Conservation (phyloP, 2,888 invertebrate genomes). For the Drosophila paramelanica region DNA sequence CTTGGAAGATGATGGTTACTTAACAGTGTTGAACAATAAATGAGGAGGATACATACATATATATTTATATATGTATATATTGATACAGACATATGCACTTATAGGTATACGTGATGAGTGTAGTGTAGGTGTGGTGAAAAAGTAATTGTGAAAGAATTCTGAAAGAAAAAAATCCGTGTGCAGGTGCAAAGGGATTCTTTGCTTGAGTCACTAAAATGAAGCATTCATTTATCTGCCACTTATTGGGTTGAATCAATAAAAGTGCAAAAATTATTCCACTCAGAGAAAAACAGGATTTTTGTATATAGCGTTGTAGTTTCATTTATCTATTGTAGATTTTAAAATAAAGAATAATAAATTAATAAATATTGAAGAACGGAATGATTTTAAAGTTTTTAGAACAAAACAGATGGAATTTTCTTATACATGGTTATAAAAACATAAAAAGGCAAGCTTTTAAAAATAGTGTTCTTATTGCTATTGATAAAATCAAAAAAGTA, state of each 20-base stretch:
- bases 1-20: slow-evolving; percentile 75
- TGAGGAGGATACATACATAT: slow-evolving; percentile 39
- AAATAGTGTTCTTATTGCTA: too few species aligned
- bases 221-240: slow-evolving; percentile 4
- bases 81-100: slow-evolving; percentile 4
- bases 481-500: too few species aligned
- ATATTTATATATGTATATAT: slow-evolving; percentile 3
- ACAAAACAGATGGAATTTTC: too few species aligned
- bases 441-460: too few species aligned
- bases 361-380: too few species aligned
- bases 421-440: too few species aligned
- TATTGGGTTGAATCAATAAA: neutral
- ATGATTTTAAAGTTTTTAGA: too few species aligned
- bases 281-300: neutral
- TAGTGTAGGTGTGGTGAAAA: slow-evolving; percentile 48
- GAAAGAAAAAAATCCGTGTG: slow-evolving; percentile 3
- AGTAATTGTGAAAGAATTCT: slow-evolving; percentile 9
- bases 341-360: too few species aligned
- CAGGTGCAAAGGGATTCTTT: slow-evolving; percentile 42
- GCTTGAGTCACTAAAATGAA: neutral
- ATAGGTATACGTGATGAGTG: slow-evolving; percentile 12
- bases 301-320: too few species aligned
- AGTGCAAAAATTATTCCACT: neutral
- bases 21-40: slow-evolving; percentile 73
- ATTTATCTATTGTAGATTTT: too few species aligned